Base-by-base conservation (phyloP, 2,113 vertebrate genomes). In the Heterochromis multidens region DNA sequence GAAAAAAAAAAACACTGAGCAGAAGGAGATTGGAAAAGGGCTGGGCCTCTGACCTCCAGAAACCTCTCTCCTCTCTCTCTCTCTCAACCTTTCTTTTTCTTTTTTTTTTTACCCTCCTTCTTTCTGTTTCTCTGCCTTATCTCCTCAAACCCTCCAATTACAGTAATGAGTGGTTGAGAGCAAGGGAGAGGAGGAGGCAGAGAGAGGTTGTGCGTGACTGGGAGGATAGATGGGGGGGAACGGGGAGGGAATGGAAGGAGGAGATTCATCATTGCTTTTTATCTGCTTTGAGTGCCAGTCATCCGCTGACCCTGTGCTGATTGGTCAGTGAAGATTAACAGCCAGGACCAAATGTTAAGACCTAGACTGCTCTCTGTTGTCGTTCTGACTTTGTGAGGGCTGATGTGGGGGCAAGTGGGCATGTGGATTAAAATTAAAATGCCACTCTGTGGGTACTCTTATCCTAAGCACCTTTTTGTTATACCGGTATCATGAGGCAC, bases 131-230 rank as follows among this genome's bases (percentile, higher is more conserved):
- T 82, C 65, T 61, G 78, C 84, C 61, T 58, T 93, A 93, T 93
- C 93, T 90, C 84, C 85, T 79, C 79, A 90, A 94, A 94, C 89
- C 94, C 93, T 89, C 93, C 93, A 95, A 95, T 95, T 95, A 95
- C 88, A 85, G 92, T 94, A 96, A 96, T 96, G 94, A 95, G 93
- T 82, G 92, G 95, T 94, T 95, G 83, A 89, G 90, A 83, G 79
- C 21, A 77, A 85, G 90, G 86, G 86, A 80, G 80, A 78, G 81
- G 62, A 80, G 70, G 79, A 74, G 82, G 77, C 79, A 83, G 78
- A 85, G 86, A 78, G 87, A 90, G 90, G 89, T 67, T 87, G 85
- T 90, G 89, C 81, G 81, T 92, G 95, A 92, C 88, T 86, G 79
- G 89, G 77, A 88, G 93, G 74, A 85, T 80, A 81, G 89, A 91